Evolutionary conservation across 2,797 vertebrate genomes (phyloP).

Genomic region (Chanos chanos): DNA sequence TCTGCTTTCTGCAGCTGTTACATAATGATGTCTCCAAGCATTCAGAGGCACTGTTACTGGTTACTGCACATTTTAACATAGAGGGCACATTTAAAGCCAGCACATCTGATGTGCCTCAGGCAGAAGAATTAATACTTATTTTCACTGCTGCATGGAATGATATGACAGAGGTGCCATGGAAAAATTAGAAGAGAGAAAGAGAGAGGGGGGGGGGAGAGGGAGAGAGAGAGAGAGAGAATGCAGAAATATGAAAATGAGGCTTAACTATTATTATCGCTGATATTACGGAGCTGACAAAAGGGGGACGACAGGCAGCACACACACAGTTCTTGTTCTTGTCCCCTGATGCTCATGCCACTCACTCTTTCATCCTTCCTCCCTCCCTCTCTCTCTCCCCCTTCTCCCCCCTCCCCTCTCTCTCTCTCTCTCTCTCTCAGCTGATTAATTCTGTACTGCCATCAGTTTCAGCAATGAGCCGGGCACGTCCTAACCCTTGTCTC

Average conservation of each 20-base stretch:
- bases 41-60: neutral
- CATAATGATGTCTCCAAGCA: slow-evolving; percentile 17
- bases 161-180: neutral
- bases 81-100: neutral
- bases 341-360: neutral
- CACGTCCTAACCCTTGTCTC: slow-evolving; percentile 30
- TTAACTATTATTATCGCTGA: slow-evolving; percentile 15
- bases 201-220: slow-evolving; percentile 43
- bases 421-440: slow-evolving; percentile 42
- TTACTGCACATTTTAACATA: slow-evolving; percentile 19
- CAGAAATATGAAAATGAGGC: slow-evolving; percentile 29
- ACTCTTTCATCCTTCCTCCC: neutral
- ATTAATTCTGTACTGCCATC: slow-evolving; percentile 33
- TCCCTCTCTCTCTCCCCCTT: slow-evolving; percentile 4
- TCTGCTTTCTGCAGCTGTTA: slow-evolving; percentile 17
- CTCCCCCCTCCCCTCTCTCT: slow-evolving; percentile 63
- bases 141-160: neutral
- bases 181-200: too few relatives aligned
- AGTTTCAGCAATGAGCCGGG: slow-evolving; percentile 17
- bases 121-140: slow-evolving; percentile 18
- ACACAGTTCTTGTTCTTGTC: neutral
- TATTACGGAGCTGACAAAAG: slow-evolving; percentile 7
- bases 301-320: slow-evolving; percentile 52
- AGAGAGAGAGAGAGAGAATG: slow-evolving; percentile 48
- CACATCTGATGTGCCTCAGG: slow-evolving; percentile 20